These are phyloP conservation scores for Lasioglossum leucozonium DNA, from an alignment of 2,888 invertebrate species.

Conservation along the genomic window DNA sequence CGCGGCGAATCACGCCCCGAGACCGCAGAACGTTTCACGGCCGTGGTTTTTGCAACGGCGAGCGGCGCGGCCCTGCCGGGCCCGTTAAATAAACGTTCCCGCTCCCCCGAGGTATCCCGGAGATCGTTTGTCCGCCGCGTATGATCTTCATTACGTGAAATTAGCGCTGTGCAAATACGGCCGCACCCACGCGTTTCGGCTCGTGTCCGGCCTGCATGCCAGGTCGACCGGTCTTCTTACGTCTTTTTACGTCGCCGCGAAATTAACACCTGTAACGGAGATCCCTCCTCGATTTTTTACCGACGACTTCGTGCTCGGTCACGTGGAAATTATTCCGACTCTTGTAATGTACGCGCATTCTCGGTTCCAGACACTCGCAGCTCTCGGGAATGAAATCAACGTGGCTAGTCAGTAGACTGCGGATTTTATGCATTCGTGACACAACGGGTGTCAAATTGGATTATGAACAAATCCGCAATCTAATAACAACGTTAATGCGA, in stretches of 20 bases:
- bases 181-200: slow-evolving; percentile 64
- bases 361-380: not conserved
- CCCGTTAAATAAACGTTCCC: slow-evolving; percentile 50
- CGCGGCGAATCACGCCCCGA: slow-evolving; percentile 35
- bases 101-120: slow-evolving; percentile 47
- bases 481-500: not conserved
- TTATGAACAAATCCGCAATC: not conserved
- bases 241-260: slow-evolving; percentile 43
- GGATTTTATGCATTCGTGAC: not conserved
- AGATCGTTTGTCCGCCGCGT: slow-evolving; percentile 52
- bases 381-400: not conserved
- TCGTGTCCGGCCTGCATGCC: slow-evolving; percentile 50
- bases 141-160: slow-evolving; percentile 70
- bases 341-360: not conserved
- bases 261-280: slow-evolving; percentile 64
- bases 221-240: slow-evolving; percentile 21
- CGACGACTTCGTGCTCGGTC: not conserved
- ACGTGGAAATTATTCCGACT: not conserved
- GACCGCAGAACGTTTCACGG: slow-evolving; percentile 30
- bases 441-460: not conserved
- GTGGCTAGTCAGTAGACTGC: not conserved
- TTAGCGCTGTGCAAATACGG: slow-evolving; percentile 67
- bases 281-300: slow-evolving; percentile 2
- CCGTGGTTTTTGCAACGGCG: slow-evolving; percentile 14
- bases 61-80: not conserved